Percentiles rank a stretch among this genome's conserved stretches.
phyloP scores from a whole-genome alignment of 2,888 invertebrate species.

The Gortyna flavago region DNA sequence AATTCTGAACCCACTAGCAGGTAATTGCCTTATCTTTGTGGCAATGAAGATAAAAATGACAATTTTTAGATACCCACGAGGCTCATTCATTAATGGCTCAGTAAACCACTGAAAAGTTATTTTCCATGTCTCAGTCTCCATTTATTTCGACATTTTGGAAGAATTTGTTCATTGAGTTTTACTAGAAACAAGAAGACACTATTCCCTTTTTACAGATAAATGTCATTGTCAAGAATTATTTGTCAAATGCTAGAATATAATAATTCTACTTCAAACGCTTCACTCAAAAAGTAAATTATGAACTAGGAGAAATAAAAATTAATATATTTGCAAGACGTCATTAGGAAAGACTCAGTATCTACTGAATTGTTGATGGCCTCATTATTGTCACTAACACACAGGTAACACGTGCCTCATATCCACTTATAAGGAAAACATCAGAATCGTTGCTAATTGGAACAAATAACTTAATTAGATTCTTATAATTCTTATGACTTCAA shows the following conservation, averaged over 20 bases:
- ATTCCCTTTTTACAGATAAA: background rate
- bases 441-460: slow-evolving; percentile 2
- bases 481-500: background rate
- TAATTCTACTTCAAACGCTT: background rate
- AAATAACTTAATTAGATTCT: background rate
- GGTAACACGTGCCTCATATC: background rate
- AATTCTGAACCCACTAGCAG: slow-evolving; percentile 39
- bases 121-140: background rate
- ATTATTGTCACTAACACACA: slow-evolving; percentile 3
- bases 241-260: background rate
- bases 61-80: slow-evolving; percentile 41
- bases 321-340: background rate
- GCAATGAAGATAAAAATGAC: slow-evolving; percentile 57
- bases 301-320: background rate
- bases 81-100: slow-evolving; percentile 15
- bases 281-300: background rate
- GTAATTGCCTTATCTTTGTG: slow-evolving; percentile 56
- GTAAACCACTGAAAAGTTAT: background rate
- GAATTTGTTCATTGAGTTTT: background rate
- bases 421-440: background rate
- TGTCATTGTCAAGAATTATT: background rate
- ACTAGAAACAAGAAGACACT: too few species aligned
- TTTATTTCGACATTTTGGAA: background rate
- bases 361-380: background rate
- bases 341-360: background rate